These are phyloP conservation scores for Myocastor coypus DNA, from an alignment of 2,113 vertebrate genomes.

Conservation along the genomic window DNA sequence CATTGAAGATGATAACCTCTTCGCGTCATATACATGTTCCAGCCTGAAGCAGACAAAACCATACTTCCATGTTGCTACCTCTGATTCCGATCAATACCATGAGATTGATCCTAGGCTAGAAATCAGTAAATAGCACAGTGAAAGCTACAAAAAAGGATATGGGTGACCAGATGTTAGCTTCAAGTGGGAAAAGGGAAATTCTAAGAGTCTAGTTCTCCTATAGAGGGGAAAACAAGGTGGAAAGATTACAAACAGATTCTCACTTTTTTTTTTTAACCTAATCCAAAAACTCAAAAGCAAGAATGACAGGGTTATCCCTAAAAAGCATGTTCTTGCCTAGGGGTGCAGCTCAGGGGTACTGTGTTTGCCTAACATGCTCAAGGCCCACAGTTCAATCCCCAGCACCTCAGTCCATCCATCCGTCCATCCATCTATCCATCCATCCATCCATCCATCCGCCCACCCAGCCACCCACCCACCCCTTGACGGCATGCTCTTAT, in stretches of 20 bases:
- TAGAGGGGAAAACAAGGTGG: too few species aligned
- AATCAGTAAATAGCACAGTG: neutral
- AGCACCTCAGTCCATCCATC: neutral
- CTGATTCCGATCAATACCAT: neutral
- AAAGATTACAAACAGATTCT: neutral
- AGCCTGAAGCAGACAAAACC: neutral
- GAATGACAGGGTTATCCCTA: neutral
- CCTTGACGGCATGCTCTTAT: neutral
- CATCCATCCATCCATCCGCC: neutral
- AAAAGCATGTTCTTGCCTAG: neutral
- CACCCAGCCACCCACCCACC: neutral
- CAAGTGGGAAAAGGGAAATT: neutral
- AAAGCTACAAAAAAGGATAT: neutral
- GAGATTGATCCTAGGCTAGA: neutral
- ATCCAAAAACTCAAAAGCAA: neutral
- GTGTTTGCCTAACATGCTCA: neutral
- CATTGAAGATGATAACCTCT: fast-evolving
- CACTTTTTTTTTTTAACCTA: neutral
- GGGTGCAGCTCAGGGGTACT: neutral
- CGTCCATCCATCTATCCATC: too few species aligned
- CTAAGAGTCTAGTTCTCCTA: neutral
- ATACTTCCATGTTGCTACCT: neutral
- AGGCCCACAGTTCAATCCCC: neutral
- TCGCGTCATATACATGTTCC: neutral
- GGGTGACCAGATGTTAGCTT: neutral